Percentiles rank a stretch among this genome's conserved stretches.
Conservation (phyloP, 2,113 vertebrate genomes). For the Engystomops pustulosus region DNA sequence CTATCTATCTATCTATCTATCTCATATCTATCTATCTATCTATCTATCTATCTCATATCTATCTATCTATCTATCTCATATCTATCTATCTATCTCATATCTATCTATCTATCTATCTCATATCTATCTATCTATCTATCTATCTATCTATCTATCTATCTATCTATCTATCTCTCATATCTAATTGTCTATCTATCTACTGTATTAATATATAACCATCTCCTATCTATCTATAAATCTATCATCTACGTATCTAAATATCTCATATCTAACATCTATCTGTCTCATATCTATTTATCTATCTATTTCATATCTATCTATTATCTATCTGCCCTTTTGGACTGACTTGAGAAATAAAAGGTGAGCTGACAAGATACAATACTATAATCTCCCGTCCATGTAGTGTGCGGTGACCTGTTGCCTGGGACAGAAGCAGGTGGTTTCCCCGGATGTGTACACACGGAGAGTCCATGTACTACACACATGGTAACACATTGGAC, state of each 20-base stretch:
- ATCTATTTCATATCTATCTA: not conserved
- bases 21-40: not conserved
- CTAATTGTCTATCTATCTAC: not conserved
- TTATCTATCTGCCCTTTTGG: not conserved
- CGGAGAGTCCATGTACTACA: not conserved
- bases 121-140: not conserved
- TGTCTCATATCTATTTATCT: not conserved
- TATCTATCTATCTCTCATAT: not conserved
- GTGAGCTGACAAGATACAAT: no score
- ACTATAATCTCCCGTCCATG: not conserved
- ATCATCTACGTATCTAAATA: not conserved
- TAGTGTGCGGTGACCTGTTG: no score
- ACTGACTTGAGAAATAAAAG: not conserved
- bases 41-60: not conserved
- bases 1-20: not conserved
- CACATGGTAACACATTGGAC: not conserved
- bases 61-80: slow-evolving; percentile 8
- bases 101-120: not conserved
- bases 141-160: slow-evolving; percentile 3
- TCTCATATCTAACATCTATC: slow-evolving; percentile 5
- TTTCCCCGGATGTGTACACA: not conserved
- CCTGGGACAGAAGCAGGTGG: not conserved
- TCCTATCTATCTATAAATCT: not conserved
- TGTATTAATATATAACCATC: not conserved
- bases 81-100: no score